phyloP scores from a whole-genome alignment of 1,140 invertebrate species.

The Eumaeus atala region DNA sequence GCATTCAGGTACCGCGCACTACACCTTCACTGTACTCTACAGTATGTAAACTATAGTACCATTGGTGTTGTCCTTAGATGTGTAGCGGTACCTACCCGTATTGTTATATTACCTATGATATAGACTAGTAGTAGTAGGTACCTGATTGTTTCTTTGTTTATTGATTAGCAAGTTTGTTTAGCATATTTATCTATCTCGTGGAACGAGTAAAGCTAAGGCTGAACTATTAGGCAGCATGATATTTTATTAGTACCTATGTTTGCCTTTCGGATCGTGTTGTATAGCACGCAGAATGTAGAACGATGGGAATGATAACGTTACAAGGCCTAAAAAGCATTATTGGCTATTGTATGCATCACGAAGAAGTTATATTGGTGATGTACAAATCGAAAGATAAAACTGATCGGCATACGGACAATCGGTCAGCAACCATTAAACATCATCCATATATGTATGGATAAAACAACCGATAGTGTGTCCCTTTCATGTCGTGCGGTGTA shows the following conservation, averaged over 20 bases:
- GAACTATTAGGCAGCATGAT: conserved; percentile 2
- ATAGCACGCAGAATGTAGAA: no score
- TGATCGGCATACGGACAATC: no score
- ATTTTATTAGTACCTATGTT: neutral
- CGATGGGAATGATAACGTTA: no score
- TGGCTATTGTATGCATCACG: no score
- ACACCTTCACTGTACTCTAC: conserved; percentile 10
- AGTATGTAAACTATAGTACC: conserved; percentile 25
- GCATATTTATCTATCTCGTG: conserved; percentile 16
- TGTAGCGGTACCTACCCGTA: neutral
- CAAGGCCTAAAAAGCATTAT: no score
- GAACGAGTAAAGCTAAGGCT: conserved; percentile 6
- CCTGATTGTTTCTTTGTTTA: conserved; percentile 56
- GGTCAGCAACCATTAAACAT: no score
- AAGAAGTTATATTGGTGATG: no score
- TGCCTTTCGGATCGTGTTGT: no score
- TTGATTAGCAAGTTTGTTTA: conserved; percentile 15
- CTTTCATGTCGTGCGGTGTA: neutral
- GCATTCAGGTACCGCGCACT: conserved; percentile 64
- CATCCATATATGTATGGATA: no score
- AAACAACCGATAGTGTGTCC: no score
- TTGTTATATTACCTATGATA: conserved; percentile 21
- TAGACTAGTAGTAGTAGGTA: conserved; percentile 41
- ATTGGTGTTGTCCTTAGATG: conserved; percentile 11
- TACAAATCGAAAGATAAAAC: no score